Evolutionary conservation across 2,888 invertebrate genomes (phyloP).

Genomic region (Automeris io): DNA sequence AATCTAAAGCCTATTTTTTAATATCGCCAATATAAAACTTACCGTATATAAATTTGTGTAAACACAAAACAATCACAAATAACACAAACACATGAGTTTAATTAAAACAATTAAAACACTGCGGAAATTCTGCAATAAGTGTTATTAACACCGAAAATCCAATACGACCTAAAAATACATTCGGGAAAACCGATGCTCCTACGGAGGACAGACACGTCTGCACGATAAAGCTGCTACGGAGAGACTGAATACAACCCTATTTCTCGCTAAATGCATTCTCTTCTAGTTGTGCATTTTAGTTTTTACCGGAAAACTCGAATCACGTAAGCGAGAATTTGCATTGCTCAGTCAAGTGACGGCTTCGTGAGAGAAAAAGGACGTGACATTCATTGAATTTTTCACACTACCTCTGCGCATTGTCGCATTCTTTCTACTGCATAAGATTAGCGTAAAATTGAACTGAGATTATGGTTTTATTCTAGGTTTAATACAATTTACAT

Average conservation of each 20-base stretch:
- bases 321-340: conserved; percentile 10
- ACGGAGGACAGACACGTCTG: conserved; percentile 12
- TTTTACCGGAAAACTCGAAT: conserved; percentile 4
- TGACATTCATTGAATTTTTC: conserved; percentile 2
- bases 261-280: conserved; percentile 11
- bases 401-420: background rate
- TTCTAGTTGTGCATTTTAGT: conserved; percentile 9
- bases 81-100: conserved; percentile 1
- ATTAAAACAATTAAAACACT: conserved; percentile 3
- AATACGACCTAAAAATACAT: conserved; percentile 15
- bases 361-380: conserved; percentile 4
- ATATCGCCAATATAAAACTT: background rate
- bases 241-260: conserved; percentile 13
- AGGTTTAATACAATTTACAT: too few relatives aligned
- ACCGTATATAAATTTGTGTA: background rate
- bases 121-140: conserved; percentile 16
- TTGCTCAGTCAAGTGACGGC: conserved; percentile 7
- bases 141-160: conserved; percentile 14
- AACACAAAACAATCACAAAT: background rate
- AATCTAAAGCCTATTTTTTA: too few relatives aligned
- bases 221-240: conserved; percentile 7
- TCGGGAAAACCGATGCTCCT: background rate
- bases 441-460: too few relatives aligned
- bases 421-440: too few relatives aligned
- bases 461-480: too few relatives aligned